These are phyloP conservation scores for Panzeria rudis DNA, from an alignment of 2,888 invertebrate genomes.

Conservation along the genomic window DNA sequence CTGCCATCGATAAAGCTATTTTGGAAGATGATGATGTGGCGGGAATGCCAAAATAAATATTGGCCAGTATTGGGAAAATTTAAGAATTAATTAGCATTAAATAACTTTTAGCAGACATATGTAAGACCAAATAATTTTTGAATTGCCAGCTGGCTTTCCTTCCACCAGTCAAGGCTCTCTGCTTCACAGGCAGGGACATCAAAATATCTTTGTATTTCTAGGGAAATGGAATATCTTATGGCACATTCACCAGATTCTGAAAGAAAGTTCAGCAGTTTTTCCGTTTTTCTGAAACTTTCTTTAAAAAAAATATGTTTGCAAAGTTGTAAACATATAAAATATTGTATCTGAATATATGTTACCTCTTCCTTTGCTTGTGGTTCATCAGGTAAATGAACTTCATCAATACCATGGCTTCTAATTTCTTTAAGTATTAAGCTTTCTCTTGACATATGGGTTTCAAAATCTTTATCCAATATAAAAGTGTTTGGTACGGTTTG, in stretches of 20 bases:
- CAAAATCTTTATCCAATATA: background rate
- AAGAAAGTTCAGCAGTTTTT: no score
- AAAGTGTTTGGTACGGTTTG: background rate
- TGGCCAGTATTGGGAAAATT: no score
- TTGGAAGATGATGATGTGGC: no score
- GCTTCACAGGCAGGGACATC: background rate
- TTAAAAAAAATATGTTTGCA: background rate
- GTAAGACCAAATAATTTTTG: background rate
- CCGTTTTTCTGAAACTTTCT: background rate
- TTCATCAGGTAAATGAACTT: background rate
- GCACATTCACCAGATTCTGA: background rate
- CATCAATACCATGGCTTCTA: background rate
- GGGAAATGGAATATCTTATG: background rate
- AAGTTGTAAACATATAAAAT: no score
- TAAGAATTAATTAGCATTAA: no score
- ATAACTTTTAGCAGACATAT: background rate
- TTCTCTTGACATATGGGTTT: background rate
- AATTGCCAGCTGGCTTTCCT: background rate
- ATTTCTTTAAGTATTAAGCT: background rate
- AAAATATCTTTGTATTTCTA: slow-evolving; percentile 30
- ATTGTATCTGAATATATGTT: background rate
- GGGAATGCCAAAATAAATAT: no score
- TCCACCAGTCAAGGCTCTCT: slow-evolving; percentile 33
- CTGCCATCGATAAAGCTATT: no score
- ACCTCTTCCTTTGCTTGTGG: background rate